Evolutionary conservation across 2,888 invertebrate genomes (phyloP).

Genomic region (Rhagonycha lutea): DNA sequence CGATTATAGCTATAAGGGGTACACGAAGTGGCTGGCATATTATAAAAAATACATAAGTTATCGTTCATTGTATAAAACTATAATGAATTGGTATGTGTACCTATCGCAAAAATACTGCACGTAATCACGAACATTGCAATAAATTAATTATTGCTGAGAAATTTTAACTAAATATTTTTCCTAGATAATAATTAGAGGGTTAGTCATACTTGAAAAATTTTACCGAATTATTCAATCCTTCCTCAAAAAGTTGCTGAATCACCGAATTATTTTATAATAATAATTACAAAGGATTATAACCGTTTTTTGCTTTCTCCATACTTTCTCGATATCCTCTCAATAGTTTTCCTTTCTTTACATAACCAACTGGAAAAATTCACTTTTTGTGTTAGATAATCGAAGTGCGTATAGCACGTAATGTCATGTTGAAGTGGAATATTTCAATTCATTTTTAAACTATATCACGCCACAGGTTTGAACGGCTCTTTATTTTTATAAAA

Average conservation of each 20-base stretch:
- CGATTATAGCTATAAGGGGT: neutral
- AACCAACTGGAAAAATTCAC: neutral
- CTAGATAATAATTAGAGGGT: neutral
- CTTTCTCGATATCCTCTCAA: neutral
- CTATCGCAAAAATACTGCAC: neutral
- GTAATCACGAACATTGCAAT: neutral
- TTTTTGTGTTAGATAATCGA: neutral
- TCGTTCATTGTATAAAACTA: neutral
- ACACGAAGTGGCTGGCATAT: neutral
- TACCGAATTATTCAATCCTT: neutral
- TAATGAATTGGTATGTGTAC: neutral
- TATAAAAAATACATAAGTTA: neutral
- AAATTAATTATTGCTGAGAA: neutral
- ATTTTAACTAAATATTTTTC: neutral
- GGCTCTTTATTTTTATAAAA: neutral
- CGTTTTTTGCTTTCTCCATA: neutral
- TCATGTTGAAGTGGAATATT: neutral
- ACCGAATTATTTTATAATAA: neutral
- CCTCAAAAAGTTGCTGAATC: neutral
- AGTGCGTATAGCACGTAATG: neutral
- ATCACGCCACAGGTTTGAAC: neutral
- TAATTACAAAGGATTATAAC: neutral
- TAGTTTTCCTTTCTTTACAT: neutral
- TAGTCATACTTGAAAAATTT: too few relatives aligned
- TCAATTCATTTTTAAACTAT: neutral